A percentile compares a stretch with the other conserved stretches of the same genome.
phyloP scores from a whole-genome alignment of 1,140 invertebrate species.

The Holcopasites calliopsidis region DNA sequence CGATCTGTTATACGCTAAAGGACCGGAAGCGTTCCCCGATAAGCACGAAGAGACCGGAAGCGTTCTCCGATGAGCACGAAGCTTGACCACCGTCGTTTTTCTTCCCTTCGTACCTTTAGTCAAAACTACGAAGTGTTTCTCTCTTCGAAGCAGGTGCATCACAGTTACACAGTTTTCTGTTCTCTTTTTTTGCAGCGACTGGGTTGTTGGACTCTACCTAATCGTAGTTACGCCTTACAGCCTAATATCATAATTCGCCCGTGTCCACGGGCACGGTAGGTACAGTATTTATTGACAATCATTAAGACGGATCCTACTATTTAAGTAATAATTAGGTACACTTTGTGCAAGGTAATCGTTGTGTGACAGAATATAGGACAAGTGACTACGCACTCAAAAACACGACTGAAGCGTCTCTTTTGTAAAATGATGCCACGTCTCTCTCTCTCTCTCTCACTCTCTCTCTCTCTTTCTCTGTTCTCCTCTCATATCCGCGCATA shows the following conservation, averaged over 20 bases:
- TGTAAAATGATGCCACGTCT: constrained; percentile 48
- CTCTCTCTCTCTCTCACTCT: constrained; percentile 4
- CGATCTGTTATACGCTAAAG: neutral
- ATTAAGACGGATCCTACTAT: constrained; percentile 74
- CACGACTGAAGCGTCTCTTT: constrained; percentile 64
- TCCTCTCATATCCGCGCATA: neutral
- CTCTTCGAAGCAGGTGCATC: constrained; percentile 51
- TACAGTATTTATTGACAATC: constrained; percentile 76
- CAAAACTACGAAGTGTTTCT: too few species aligned
- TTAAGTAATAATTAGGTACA: constrained; percentile 74
- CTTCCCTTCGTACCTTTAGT: too few species aligned
- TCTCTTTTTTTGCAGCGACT: constrained; percentile 29
- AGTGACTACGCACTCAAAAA: constrained; percentile 62
- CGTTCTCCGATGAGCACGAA: too few species aligned
- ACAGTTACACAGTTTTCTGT: constrained; percentile 33
- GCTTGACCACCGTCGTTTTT: too few species aligned
- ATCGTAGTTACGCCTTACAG: constrained; percentile 65
- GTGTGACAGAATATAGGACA: constrained; percentile 69
- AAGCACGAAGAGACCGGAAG: too few species aligned
- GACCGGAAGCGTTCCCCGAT: too few species aligned
- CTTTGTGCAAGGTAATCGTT: constrained; percentile 75
- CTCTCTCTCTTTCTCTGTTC: neutral
- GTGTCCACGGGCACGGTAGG: constrained; percentile 59
- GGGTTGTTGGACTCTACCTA: constrained; percentile 49
- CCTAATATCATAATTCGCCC: constrained; percentile 48